Conservation (phyloP, 1,140 invertebrate genomes). For the Trachymyrmex septentrionalis region DNA sequence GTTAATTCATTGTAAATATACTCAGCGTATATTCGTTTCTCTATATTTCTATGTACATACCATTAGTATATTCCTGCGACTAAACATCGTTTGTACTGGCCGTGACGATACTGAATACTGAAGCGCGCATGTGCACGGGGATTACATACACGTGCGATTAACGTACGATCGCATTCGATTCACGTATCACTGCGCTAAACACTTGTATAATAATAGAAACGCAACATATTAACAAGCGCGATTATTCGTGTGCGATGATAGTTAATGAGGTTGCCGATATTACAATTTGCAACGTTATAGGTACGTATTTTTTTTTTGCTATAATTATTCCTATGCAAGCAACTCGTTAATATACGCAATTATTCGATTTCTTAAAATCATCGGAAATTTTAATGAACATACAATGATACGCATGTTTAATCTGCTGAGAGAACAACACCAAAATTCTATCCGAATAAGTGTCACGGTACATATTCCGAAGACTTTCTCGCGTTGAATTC, state of each 20-base stretch:
- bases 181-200: constrained; percentile 74
- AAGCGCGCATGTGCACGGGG: constrained; percentile 30
- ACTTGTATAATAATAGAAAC: constrained; percentile 72
- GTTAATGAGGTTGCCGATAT: not conserved
- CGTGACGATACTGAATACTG: constrained; percentile 54
- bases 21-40: constrained; percentile 78
- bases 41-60: constrained; percentile 81
- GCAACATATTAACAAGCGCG: constrained; percentile 67
- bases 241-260: constrained; percentile 53
- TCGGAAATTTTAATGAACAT: not conserved
- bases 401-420: not conserved
- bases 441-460: too few species aligned
- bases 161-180: constrained; percentile 77
- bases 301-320: not conserved
- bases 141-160: constrained; percentile 73
- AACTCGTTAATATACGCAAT: not conserved
- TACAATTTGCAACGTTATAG: not conserved
- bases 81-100: constrained; percentile 75
- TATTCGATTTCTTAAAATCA: not conserved
- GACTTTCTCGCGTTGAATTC: too few species aligned
- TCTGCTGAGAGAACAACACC: not conserved
- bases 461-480: too few species aligned
- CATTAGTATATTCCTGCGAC: constrained; percentile 79
- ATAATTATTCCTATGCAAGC: not conserved
- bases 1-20: constrained; percentile 82